Evolutionary conservation across 2,113 vertebrate species (phyloP).

Genomic region (Papio anubis): DNA sequence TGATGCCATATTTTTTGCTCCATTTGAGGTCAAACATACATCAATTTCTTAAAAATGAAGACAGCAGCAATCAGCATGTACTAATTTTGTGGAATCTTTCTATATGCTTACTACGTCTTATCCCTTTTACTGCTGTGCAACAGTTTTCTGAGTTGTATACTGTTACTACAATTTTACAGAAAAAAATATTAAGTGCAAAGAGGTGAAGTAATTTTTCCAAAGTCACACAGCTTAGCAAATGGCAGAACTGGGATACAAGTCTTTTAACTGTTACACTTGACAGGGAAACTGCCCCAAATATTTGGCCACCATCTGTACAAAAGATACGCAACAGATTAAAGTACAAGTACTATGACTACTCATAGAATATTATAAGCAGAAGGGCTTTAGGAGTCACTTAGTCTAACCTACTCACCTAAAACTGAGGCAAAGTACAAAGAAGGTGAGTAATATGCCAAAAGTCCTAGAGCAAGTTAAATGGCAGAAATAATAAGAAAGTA

Average conservation of each 20-base stretch:
- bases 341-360: not conserved
- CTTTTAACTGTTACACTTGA: not conserved
- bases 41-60: slow-evolving; percentile 23
- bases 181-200: not conserved
- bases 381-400: not conserved
- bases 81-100: slow-evolving; percentile 3
- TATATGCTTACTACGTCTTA: not conserved
- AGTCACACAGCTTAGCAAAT: not conserved
- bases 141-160: not conserved
- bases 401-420: not conserved
- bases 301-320: not conserved
- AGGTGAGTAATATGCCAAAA: not conserved
- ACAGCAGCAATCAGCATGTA: not conserved
- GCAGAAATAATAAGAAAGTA: not conserved
- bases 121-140: not conserved
- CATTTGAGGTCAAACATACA: not conserved
- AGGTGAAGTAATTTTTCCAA: not conserved
- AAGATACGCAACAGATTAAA: not conserved
- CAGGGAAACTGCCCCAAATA: not conserved
- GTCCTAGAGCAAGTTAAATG: not conserved
- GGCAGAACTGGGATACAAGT: not conserved
- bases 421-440: not conserved
- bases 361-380: not conserved
- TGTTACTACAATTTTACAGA: not conserved
- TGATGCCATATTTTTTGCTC: not conserved